Conservation (phyloP, 2,113 vertebrate species). For the Poeciliopsis turrubarensis region DNA sequence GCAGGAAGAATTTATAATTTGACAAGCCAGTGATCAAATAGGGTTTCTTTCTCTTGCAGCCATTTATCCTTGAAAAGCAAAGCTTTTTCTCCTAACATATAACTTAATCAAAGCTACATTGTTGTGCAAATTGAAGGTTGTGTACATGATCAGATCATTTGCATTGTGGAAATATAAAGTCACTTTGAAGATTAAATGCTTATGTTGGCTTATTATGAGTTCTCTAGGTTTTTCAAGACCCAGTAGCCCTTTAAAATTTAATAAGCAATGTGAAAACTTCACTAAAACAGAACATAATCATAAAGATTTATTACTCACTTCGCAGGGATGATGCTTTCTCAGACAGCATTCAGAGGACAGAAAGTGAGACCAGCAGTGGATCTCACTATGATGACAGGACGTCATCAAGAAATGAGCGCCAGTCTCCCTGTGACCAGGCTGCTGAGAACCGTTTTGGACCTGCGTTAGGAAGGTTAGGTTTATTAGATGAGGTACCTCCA, state of each 20-base stretch:
- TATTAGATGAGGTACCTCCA: not conserved
- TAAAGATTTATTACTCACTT: conserved; percentile 42
- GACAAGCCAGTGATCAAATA: not conserved
- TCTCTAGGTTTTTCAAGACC: not conserved
- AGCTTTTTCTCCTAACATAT: not conserved
- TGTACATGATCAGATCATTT: not conserved
- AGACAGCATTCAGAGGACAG: conserved; percentile 91
- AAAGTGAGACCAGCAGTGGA: conserved; percentile 91
- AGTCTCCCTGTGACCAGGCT: conserved; percentile 89
- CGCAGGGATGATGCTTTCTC: conserved; percentile 95
- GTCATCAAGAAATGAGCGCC: conserved; percentile 89
- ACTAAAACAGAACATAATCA: not conserved
- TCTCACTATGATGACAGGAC: conserved; percentile 88
- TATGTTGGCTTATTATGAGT: not conserved
- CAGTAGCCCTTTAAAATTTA: not conserved
- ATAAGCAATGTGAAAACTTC: not conserved
- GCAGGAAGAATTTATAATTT: not conserved
- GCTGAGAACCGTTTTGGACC: conserved; percentile 90
- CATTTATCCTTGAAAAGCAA: not conserved
- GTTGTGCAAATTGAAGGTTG: not conserved
- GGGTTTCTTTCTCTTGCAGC: conserved; percentile 12
- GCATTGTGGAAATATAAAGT: not conserved
- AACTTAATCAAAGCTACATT: not conserved
- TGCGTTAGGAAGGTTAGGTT: conserved; percentile 88
- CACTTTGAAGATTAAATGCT: not conserved